A percentile compares a stretch with the other conserved stretches of the same genome.
Evolutionary conservation across 2,888 invertebrate species (phyloP).

Genomic region (Alloscopus bannaensis): DNA sequence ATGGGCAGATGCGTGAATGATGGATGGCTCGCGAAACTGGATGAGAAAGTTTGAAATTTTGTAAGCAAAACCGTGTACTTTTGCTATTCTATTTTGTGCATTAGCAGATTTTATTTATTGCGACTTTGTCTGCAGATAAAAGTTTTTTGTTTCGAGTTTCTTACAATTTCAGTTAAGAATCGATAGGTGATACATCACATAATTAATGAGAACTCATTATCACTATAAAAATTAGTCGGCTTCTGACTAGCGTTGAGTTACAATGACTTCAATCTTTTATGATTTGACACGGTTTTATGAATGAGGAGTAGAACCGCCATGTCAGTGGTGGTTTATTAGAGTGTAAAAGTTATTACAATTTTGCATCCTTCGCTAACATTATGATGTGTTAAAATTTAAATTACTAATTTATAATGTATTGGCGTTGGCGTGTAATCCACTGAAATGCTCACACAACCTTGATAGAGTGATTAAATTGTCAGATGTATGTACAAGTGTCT

Average conservation of each 20-base stretch:
- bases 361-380: not conserved
- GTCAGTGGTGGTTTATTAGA: not conserved
- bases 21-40: constrained; percentile 3
- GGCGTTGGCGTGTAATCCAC: too few species aligned
- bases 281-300: constrained; percentile 23
- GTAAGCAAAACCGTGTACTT: too few species aligned
- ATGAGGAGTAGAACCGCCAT: constrained; percentile 3
- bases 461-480: too few species aligned
- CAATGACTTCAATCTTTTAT: constrained; percentile 27
- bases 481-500: too few species aligned
- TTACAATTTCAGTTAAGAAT: not conserved
- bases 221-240: not conserved
- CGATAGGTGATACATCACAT: not conserved
- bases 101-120: not conserved
- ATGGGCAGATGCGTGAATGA: not conserved
- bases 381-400: not conserved
- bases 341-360: constrained; percentile 15
- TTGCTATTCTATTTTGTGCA: not conserved
- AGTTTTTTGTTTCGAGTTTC: not conserved
- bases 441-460: too few species aligned
- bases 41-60: too few species aligned
- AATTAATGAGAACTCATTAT: not conserved
- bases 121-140: not conserved
- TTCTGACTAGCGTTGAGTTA: constrained; percentile 22
- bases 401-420: too few species aligned